Evolutionary conservation across 64 coral and sea anemone genomes (phyloP), one percentile per base, ranked within the genome.

Genomic region (Actinia equina): DNA sequence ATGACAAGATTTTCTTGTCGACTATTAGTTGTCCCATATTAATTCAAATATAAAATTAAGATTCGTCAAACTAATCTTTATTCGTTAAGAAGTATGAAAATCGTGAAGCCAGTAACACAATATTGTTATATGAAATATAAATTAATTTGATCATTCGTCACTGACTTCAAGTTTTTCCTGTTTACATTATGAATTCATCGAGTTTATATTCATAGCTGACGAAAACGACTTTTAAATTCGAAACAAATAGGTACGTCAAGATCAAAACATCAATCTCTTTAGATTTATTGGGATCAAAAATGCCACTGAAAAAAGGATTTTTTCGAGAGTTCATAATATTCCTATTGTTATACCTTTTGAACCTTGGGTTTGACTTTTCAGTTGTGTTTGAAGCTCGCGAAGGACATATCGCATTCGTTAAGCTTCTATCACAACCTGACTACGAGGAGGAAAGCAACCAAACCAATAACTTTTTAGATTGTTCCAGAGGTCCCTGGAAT

Each of bases 401-500:
- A 14, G 91, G 80, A 82, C 79, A 91, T 23, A 85, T 82, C 7
- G 77, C 69, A 1, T 95, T 91, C 82, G 59, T 19, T 44, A 91
- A 88, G 55, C 65, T 91, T 20, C 11, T 91, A 54, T 56, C 59
- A 30, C 62, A 62, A 46, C 41, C 76, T 17, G 49, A 82, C 65
- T 82, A 85, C 51, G 85, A 69, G 27, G 85, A 69, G 27, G 17
- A 44, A 11, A 9, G 79, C 44, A 95, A 95, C 81, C 58, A 71
- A 52, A 91, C 85, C 6, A 41, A 91, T n/a, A 91, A 88, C 46
- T 85, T 86, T 44, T 59, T 88, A 1, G 87, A 65, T 54, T 95
- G 93, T 71, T 95, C 93, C n/a, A 95, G 70, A 67, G 93, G 89
- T 6, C 86, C 93, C 14, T 95, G 93, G 93, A 67, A 82, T 45